Evolutionary conservation across 1,140 invertebrate genomes (phyloP).

Genomic region (Conopomorpha cramerella): DNA sequence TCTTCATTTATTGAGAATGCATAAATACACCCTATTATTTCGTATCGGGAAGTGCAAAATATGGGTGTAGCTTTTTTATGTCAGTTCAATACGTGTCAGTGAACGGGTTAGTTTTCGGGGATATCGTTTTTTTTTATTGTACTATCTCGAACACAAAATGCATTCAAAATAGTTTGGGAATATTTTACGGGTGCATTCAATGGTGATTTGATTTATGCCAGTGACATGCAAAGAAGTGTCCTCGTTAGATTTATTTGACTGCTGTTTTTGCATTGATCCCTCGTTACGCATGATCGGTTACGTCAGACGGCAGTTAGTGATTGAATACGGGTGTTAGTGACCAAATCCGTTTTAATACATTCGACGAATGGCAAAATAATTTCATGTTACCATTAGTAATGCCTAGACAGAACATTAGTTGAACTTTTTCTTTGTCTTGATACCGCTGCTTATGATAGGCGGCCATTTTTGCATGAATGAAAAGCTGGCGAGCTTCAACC

Average conservation of each 20-base stretch:
- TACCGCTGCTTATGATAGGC: too few species aligned
- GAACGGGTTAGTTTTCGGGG: conserved; percentile 50
- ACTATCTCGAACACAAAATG: conserved; percentile 16
- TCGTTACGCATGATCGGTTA: conserved; percentile 50
- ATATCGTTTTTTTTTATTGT: conserved; percentile 23
- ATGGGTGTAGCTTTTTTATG: conserved; percentile 54
- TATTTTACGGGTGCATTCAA: conserved; percentile 57
- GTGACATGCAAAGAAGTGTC: conserved; percentile 54
- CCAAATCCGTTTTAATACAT: too few species aligned
- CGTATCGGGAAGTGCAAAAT: conserved; percentile 55
- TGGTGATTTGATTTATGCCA: conserved; percentile 58
- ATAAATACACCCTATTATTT: conserved; percentile 59
- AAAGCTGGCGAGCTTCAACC: too few species aligned
- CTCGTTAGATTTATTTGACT: conserved; percentile 58
- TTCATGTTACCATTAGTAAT: too few species aligned
- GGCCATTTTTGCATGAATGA: background rate
- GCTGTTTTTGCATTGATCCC: conserved; percentile 46
- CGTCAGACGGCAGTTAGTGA: conserved; percentile 51
- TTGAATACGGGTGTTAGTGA: too few species aligned
- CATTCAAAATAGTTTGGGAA: conserved; percentile 58
- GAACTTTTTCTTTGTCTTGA: too few species aligned
- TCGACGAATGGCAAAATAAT: too few species aligned
- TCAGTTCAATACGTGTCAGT: conserved; percentile 43
- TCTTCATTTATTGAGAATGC: conserved; percentile 58
- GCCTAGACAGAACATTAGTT: too few species aligned